Percentiles rank a stretch among this genome's conserved stretches.
Conservation (phyloP, 2,888 invertebrate species). For the Argyra leucocephala region DNA sequence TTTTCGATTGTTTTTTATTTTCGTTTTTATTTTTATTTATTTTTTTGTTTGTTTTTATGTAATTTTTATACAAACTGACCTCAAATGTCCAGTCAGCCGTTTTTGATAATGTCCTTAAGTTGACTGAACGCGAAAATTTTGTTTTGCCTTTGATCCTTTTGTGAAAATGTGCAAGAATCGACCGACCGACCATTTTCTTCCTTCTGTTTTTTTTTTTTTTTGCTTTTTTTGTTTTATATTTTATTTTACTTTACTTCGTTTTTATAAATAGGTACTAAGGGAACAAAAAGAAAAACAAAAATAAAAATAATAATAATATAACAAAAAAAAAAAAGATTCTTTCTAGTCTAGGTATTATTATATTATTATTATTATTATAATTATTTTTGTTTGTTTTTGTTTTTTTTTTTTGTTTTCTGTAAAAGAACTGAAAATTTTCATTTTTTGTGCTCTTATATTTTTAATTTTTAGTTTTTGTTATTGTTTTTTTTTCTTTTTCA, state of each 20-base stretch:
- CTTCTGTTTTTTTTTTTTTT: background rate
- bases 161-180: constrained; percentile 5
- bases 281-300: too few species aligned
- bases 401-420: background rate
- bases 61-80: constrained; percentile 10
- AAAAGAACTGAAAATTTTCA: too few species aligned
- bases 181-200: background rate
- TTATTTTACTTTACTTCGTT: too few species aligned
- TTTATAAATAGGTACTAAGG: too few species aligned
- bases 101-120: constrained; percentile 28
- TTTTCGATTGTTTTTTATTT: background rate
- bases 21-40: background rate
- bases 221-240: background rate
- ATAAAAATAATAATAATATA: too few species aligned
- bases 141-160: constrained; percentile 8
- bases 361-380: background rate
- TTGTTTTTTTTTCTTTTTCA: background rate
- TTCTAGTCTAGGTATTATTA: constrained; percentile 6
- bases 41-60: too few species aligned
- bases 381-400: background rate
- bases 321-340: background rate
- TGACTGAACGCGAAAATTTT: constrained; percentile 25
- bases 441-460: background rate
- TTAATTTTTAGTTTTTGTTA: background rate
- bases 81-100: constrained; percentile 25